Evolutionary conservation across 1,140 invertebrate species (phyloP).

Genomic region (Heterodera carotae): DNA sequence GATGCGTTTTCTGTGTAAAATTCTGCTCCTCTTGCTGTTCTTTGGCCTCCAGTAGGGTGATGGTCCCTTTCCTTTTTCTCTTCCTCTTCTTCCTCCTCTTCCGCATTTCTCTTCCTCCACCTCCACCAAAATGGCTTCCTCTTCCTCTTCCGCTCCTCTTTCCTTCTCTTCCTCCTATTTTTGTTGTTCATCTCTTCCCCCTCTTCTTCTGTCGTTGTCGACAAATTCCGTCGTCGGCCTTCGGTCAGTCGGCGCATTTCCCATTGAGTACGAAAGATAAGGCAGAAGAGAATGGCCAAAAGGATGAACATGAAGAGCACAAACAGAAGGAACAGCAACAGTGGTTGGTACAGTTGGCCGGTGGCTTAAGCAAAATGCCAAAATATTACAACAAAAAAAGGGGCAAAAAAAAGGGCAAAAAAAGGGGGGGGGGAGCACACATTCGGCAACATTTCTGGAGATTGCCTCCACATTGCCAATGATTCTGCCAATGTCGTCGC

Average conservation of each 20-base stretch:
- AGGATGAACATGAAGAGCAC: conserved; percentile 10
- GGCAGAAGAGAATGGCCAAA: conserved; percentile 16
- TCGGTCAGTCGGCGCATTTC: conserved; percentile 5
- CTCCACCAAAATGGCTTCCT: too few species aligned
- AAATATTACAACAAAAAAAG: too few species aligned
- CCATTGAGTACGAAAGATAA: conserved; percentile 10
- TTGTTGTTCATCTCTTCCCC: not conserved
- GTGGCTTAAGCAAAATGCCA: conserved; percentile 4
- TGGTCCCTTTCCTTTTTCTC: not conserved
- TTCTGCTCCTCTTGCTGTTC: too few species aligned
- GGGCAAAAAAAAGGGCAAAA: too few species aligned
- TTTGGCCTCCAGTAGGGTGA: too few species aligned
- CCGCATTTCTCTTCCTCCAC: not conserved
- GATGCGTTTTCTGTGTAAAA: too few species aligned
- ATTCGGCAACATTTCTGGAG: conserved; percentile 21
- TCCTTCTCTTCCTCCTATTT: not conserved
- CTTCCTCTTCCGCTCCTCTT: not conserved
- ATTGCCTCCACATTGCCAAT: conserved; percentile 26
- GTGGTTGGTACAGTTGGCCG: conserved; percentile 27
- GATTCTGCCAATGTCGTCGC: conserved; percentile 24
- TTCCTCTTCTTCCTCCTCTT: not conserved
- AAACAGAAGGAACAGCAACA: conserved; percentile 26
- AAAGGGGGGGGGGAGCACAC: not conserved
- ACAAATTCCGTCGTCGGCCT: not conserved
- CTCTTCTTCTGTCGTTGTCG: not conserved